phyloP scores from a whole-genome alignment of 2,113 vertebrate species.

The Erinaceus europaeus region DNA sequence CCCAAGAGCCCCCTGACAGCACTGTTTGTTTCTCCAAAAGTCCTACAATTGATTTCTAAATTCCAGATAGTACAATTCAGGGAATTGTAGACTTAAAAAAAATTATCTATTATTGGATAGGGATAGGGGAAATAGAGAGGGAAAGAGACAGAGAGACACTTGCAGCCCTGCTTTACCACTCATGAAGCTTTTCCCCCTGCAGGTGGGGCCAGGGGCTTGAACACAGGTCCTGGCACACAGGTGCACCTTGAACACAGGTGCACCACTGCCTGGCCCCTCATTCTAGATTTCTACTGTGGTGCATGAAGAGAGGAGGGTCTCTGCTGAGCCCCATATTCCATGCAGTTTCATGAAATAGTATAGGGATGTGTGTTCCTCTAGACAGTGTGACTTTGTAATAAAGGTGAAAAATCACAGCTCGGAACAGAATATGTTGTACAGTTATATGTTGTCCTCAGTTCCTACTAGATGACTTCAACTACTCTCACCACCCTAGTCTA shows the following conservation, averaged over 20 bases:
- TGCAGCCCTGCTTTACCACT: no score
- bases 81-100: no score
- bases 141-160: no score
- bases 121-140: no score
- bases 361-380: background rate
- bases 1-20: background rate
- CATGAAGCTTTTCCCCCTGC: no score
- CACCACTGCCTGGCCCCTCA: no score
- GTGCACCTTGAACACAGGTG: no score
- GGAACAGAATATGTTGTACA: conserved; percentile 7
- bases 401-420: conserved; percentile 5
- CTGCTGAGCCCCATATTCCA: background rate
- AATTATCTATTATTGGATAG: no score
- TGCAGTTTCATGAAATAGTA: background rate
- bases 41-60: conserved; percentile 24
- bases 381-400: background rate
- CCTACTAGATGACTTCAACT: conserved; percentile 49
- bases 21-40: conserved; percentile 16
- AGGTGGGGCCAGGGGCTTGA: no score
- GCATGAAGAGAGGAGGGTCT: background rate
- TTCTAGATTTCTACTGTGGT: background rate
- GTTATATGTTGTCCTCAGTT: conserved; percentile 24
- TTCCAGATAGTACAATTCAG: background rate
- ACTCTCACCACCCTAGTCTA: conserved; percentile 1
- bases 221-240: no score